Conservation (phyloP, 2,113 vertebrate genomes). For the Progne subis region DNA sequence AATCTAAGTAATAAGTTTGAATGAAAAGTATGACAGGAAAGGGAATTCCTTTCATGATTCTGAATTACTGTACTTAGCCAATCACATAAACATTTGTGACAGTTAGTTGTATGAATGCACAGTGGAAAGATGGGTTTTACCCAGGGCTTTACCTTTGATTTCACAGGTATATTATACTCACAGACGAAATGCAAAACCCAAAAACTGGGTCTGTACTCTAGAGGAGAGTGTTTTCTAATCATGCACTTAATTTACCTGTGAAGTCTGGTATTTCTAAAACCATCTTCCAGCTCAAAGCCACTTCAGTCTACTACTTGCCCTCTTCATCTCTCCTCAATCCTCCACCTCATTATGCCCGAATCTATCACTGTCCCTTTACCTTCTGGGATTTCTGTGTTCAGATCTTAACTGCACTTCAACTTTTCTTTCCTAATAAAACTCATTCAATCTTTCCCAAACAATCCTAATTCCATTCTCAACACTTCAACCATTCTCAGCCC, state of each 20-base stretch:
- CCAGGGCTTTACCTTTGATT: neutral
- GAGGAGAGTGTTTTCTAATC: neutral
- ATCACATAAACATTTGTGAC: neutral
- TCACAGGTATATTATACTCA: neutral
- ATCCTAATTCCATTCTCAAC: neutral
- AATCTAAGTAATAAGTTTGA: neutral
- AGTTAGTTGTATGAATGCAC: rapidly evolving
- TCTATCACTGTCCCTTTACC: neutral
- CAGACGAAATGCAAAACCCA: neutral
- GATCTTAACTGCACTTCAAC: neutral
- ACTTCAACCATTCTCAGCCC: neutral
- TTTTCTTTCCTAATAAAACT: neutral
- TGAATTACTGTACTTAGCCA: neutral
- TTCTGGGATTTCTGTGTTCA: neutral
- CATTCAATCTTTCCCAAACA: neutral
- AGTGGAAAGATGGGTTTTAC: neutral
- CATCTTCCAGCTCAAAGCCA: neutral
- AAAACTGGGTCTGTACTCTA: neutral
- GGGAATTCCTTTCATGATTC: neutral
- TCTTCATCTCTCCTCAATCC: neutral
- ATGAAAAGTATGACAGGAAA: neutral
- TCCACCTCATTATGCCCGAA: neutral
- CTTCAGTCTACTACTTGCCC: neutral
- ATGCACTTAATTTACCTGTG: neutral
- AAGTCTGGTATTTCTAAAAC: neutral